phyloP scores from a whole-genome alignment of 2,113 vertebrate species.

The Chinchilla lanigera region DNA sequence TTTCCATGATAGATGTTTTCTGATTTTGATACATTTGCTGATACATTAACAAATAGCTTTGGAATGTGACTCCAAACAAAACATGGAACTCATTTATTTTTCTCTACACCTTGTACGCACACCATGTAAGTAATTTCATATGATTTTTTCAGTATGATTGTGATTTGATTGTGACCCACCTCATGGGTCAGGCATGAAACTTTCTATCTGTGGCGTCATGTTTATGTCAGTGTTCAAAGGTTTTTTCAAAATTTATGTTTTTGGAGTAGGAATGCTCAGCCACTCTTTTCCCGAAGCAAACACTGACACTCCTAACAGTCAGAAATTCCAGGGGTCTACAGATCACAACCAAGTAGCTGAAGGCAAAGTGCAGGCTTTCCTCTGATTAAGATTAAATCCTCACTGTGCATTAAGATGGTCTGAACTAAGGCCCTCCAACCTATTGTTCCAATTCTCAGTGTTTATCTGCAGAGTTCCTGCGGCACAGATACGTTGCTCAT shows the following conservation, averaged over 20 bases:
- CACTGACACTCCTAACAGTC: neutral
- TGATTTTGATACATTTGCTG: neutral
- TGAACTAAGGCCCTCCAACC: neutral
- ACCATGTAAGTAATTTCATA: neutral
- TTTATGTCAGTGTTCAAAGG: no score
- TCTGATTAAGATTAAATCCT: neutral
- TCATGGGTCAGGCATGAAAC: neutral
- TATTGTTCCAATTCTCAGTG: neutral
- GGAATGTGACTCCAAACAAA: neutral
- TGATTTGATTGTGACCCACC: neutral
- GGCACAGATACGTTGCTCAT: neutral
- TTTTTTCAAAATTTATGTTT: neutral
- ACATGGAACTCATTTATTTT: neutral
- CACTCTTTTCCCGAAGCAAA: no score
- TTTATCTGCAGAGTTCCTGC: neutral
- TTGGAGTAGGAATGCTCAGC: neutral
- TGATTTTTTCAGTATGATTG: neutral
- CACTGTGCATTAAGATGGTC: neutral
- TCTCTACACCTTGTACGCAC: neutral
- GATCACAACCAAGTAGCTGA: neutral
- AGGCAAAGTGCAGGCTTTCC: neutral
- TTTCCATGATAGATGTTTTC: neutral
- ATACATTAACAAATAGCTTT: no score
- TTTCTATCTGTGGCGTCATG: neutral
- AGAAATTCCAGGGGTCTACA: neutral